phyloP scores from a whole-genome alignment of 1,140 invertebrate species.

The Reticulitermes speratus region DNA sequence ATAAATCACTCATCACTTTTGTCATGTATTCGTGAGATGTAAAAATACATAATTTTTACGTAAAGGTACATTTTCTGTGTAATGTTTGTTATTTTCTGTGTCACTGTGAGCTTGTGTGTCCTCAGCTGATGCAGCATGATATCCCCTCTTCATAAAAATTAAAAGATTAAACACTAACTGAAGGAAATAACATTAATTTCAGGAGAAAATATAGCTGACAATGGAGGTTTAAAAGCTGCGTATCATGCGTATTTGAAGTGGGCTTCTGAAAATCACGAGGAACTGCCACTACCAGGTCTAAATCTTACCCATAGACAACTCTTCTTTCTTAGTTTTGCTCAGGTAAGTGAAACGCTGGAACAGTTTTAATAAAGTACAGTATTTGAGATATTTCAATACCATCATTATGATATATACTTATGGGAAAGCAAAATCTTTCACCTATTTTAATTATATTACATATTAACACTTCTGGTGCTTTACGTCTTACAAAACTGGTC shows the following conservation, averaged over 20 bases:
- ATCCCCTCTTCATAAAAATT: too few relatives aligned
- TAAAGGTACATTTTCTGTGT: too few relatives aligned
- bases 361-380: neutral
- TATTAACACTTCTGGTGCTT: neutral
- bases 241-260: slow-evolving; percentile 81
- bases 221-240: slow-evolving; percentile 88
- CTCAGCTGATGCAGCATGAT: too few relatives aligned
- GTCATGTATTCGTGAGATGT: too few relatives aligned
- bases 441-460: neutral
- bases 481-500: neutral
- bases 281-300: slow-evolving; percentile 72
- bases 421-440: neutral
- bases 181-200: too few relatives aligned
- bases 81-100: too few relatives aligned
- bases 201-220: slow-evolving; percentile 93
- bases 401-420: too few relatives aligned
- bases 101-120: too few relatives aligned
- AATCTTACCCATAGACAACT: slow-evolving; percentile 82
- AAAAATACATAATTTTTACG: too few relatives aligned
- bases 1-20: too few relatives aligned
- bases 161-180: too few relatives aligned
- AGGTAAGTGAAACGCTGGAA: slow-evolving; percentile 55
- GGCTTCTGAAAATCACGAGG: slow-evolving; percentile 42
- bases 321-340: slow-evolving; percentile 91
- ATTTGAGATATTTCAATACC: neutral